Evolutionary conservation across 1,140 invertebrate genomes (phyloP), one percentile per base, ranked within the genome.

Genomic region (Temnothorax longispinosus): DNA sequence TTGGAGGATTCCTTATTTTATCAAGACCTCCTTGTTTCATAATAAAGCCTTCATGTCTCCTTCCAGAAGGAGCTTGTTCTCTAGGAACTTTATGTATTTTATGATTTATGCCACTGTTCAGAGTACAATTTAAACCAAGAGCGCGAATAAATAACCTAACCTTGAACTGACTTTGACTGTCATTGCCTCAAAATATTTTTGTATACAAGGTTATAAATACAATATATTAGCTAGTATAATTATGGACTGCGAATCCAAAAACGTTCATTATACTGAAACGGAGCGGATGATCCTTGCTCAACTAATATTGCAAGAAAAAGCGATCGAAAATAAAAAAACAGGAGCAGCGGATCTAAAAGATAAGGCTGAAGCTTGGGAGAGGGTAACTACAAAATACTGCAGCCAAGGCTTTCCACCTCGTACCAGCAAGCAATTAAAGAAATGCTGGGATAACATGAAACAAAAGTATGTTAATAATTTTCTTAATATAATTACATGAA

Each of bases 381-480:
- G 27, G 11, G 13, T 50, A 50, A 15, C 11, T 50, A 50, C 3
- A 11, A 50, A 4, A 50, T 50, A 50, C 4, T 50, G 47, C 47
- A 50, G 11, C 11, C 47, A 50, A 50, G 47, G 47, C 47, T 50
- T 50, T 50, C 47, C 44, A 8, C 47, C 65, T 41, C n/a, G 65
- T 13, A 18, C 65, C n/a, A 69, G 7, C 21, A 72, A 72, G 5
- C 69, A 72, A 54, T 15, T 72, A 21, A 72, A 11, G 7, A 72
- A 52, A 52, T 72, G 27, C 15, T 52, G 69, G 69, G 47, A 72
- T 32, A 72, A 72, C 11, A 52, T 72, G 69, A 72, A 72, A 47
- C 69, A 52, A 18, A 54, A 27, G 21, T 69, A 47, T 50, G 3
- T 50, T 50, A 50, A 50, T 50, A 50, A 50, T 50, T 50, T 50